Base-by-base conservation (phyloP, 37 sponge, comb jelly and placozoan genomes). In the Eunapius fragilis region DNA sequence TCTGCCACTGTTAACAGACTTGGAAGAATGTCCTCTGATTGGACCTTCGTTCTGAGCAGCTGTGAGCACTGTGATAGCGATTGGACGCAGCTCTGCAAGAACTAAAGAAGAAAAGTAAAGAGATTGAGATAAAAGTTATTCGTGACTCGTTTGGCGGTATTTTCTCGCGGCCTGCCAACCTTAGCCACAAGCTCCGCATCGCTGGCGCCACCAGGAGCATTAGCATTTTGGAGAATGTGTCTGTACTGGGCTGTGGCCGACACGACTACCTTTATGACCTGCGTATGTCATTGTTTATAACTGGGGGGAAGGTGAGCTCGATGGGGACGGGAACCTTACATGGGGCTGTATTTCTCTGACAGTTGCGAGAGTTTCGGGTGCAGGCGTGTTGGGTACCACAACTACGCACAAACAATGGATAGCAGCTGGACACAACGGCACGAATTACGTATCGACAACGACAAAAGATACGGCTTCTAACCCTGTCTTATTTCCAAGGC, bases 381-480 rank as follows among this genome's bases (percentile, higher is more conserved):
- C 58, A 17, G 58, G 58, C 58, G 58, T 58, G 22, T 58, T 58
- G 58, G 75, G 75, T 75, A 75, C 35, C 36, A 75, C 35, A 33
- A 75, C 30, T 75, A 36, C 25, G 35, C 75, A 75, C 75, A 75
- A 5, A 31, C 75, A 75, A 36, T 75, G 75, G 35, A 75, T 33
- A 36, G 75, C 75, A 75, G 31, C 75, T 75, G 32, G 3, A 31
- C 35, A 31, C 25, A 25, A 4, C n/a, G 34, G 58, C 17, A 58
- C 58, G 58, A 58, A 19, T 58, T 58, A 58, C 17, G 14, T 11
- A 10, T 19, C 58, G 58, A 58, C 6, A 6, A 58, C 58, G 58
- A 58, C 14, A 17, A 58, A n/a, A 58, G 58, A 58, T 58, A 58
- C 41, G 6, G 7, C 14, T 12, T 58, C 58, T 58, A 58, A 58